Conservation (phyloP, 2,888 invertebrate genomes). For the Orthosia gracilis region DNA sequence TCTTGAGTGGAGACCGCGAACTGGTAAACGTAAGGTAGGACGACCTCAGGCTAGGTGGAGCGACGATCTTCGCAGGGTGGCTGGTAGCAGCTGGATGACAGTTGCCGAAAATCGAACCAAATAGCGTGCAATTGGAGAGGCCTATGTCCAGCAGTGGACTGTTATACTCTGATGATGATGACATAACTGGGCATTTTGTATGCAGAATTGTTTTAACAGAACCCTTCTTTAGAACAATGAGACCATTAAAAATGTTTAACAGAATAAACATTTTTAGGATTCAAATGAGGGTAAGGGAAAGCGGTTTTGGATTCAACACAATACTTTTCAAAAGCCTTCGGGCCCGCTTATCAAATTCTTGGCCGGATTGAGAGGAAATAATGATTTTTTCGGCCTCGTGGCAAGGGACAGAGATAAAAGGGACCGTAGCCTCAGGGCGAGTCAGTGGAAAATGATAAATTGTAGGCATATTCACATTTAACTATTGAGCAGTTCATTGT, state of each 20-base stretch:
- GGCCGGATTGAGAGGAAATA: slow-evolving; percentile 67
- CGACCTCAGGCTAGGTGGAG: too few species aligned
- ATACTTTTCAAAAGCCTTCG: slow-evolving; percentile 61
- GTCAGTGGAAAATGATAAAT: slow-evolving; percentile 78
- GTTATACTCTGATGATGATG: too few species aligned
- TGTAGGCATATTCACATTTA: slow-evolving; percentile 71
- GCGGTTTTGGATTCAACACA: slow-evolving; percentile 55
- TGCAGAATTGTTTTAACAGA: slow-evolving; percentile 19
- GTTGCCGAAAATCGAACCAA: too few species aligned
- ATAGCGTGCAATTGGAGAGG: too few species aligned
- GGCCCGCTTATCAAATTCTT: slow-evolving; percentile 70
- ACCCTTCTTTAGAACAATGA: slow-evolving; percentile 8
- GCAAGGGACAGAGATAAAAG: slow-evolving; percentile 66
- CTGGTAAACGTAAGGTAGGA: too few species aligned
- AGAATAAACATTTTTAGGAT: slow-evolving; percentile 53
- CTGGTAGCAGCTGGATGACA: too few species aligned
- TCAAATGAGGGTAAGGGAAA: slow-evolving; percentile 38
- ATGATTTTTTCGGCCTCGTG: slow-evolving; percentile 63
- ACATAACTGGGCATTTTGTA: slow-evolving; percentile 18
- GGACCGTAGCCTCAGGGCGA: slow-evolving; percentile 69
- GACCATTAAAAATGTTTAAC: slow-evolving; percentile 55
- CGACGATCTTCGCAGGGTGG: too few species aligned
- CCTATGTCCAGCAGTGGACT: too few species aligned
- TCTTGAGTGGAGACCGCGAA: too few species aligned
- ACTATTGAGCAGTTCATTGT: slow-evolving; percentile 69